Percentiles rank a stretch among this genome's conserved stretches.
These are phyloP conservation scores for Ptychadena robeensis DNA, from an alignment of 2,797 vertebrate genomes.

Conservation along the genomic window DNA sequence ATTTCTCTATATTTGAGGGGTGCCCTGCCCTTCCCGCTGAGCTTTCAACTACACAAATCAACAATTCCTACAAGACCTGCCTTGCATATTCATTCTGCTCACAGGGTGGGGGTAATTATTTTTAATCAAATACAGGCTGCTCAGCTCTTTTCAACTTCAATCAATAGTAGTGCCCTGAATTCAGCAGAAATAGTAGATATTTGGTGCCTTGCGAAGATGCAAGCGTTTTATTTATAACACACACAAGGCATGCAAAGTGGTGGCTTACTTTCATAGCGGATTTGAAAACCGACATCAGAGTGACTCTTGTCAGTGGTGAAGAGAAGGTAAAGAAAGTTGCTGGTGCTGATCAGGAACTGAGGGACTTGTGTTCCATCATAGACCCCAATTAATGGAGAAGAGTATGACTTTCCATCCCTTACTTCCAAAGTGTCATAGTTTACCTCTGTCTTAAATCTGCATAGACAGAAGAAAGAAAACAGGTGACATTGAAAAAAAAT, in stretches of 20 bases:
- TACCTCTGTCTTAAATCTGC: slow-evolving; percentile 95
- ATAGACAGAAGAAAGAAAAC: not conserved
- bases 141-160: slow-evolving; percentile 1
- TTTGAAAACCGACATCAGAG: slow-evolving; percentile 95
- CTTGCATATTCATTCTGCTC: slow-evolving; percentile 9
- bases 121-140: slow-evolving; percentile 34
- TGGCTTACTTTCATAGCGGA: slow-evolving; percentile 94
- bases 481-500: not conserved
- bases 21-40: slow-evolving; percentile 18
- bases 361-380: slow-evolving; percentile 98
- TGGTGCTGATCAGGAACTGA: slow-evolving; percentile 98
- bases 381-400: slow-evolving; percentile 90
- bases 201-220: not conserved
- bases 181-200: slow-evolving; percentile 8
- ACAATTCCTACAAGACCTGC: slow-evolving; percentile 21
- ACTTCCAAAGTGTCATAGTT: slow-evolving; percentile 97
- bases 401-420: slow-evolving; percentile 91
- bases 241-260: not conserved
- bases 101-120: slow-evolving; percentile 39
- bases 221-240: not conserved
- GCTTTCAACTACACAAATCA: slow-evolving; percentile 39
- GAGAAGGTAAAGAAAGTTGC: slow-evolving; percentile 92
- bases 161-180: slow-evolving; percentile 19
- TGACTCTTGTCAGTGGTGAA: slow-evolving; percentile 99
- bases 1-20: slow-evolving; percentile 43